Conservation (phyloP, 2,113 vertebrate species). For the Sphaerodactylus townsendi region DNA sequence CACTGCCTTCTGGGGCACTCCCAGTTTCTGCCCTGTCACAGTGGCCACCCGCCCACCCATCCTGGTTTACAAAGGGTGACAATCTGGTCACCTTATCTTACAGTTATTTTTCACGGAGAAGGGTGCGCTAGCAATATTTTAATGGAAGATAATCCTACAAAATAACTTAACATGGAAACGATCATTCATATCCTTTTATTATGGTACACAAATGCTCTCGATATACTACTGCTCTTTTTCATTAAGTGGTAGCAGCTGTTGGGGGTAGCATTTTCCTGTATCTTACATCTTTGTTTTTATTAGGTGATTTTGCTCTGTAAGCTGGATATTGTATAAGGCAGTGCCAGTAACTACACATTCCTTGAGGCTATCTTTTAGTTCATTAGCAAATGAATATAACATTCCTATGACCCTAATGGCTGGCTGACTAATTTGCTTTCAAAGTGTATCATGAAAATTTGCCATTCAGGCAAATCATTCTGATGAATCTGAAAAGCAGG, state of each 20-base stretch:
- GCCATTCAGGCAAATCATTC: slow-evolving; percentile 51
- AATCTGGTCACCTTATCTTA: too few species aligned
- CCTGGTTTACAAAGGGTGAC: too few species aligned
- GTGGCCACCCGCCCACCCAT: too few species aligned
- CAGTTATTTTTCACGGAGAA: slow-evolving; percentile 12
- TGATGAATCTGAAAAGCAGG: slow-evolving; percentile 49
- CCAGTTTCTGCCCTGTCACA: too few species aligned
- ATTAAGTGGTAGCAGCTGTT: slow-evolving; percentile 2
- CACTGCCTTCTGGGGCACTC: too few species aligned
- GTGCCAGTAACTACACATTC: slow-evolving; percentile 13
- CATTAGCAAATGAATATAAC: neutral
- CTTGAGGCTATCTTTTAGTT: slow-evolving; percentile 16
- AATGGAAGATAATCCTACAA: slow-evolving; percentile 44
- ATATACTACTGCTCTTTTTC: neutral
- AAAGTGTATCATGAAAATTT: slow-evolving; percentile 6
- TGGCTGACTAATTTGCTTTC: slow-evolving; percentile 40
- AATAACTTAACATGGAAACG: slow-evolving; percentile 18
- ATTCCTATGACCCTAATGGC: neutral
- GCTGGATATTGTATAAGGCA: neutral
- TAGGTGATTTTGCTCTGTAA: slow-evolving; percentile 5
- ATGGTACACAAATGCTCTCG: neutral
- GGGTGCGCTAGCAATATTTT: slow-evolving; percentile 25
- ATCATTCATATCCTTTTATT: neutral
- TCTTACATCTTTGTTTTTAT: neutral
- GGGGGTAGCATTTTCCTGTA: neutral